Conservation (phyloP, 2,888 invertebrate genomes). For the Drosophila pseudotalamancana region DNA sequence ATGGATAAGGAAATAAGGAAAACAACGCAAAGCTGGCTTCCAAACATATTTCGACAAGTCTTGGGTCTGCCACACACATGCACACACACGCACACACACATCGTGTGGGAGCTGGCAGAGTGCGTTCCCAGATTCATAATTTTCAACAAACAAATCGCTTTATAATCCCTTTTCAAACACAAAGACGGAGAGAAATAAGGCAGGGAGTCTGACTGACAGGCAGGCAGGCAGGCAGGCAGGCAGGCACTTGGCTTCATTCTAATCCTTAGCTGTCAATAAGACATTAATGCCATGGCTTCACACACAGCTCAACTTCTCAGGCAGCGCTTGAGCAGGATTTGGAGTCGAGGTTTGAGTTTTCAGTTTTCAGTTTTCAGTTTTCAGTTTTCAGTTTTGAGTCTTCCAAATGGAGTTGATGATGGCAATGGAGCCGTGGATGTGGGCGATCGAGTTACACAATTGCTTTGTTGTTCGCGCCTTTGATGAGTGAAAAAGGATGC, state of each 20-base stretch:
- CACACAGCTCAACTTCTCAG: slow-evolving; percentile 52
- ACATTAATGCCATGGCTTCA: slow-evolving; percentile 69
- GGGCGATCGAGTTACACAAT: slow-evolving; percentile 66
- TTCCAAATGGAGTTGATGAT: slow-evolving; percentile 21
- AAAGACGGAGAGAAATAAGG: slow-evolving; percentile 14
- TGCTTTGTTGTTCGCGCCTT: slow-evolving; percentile 41
- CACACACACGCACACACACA: slow-evolving; percentile 36
- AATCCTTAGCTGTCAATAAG: slow-evolving; percentile 76
- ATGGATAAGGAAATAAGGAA: slow-evolving; percentile 10
- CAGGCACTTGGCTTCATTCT: slow-evolving; percentile 69
- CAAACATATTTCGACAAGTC: slow-evolving; percentile 45
- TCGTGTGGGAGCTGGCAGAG: slow-evolving; percentile 65
- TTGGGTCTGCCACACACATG: slow-evolving; percentile 13
- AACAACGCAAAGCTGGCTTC: slow-evolving; percentile 25
- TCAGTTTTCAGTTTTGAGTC: too few species aligned
- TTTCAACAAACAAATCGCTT: slow-evolving; percentile 77
- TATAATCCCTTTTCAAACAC: slow-evolving; percentile 76
- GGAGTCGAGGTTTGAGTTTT: slow-evolving; percentile 12
- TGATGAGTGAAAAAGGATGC: slow-evolving; percentile 70
- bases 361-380: too few species aligned
- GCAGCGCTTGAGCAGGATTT: slow-evolving; percentile 37
- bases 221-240: slow-evolving; percentile 2
- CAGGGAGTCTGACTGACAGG: background rate
- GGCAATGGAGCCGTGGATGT: slow-evolving; percentile 25
- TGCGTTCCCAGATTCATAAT: slow-evolving; percentile 71